A percentile compares a stretch with the other conserved stretches of the same genome.
phyloP scores from a whole-genome alignment of 2,888 invertebrate species.

The Myathropa florea region DNA sequence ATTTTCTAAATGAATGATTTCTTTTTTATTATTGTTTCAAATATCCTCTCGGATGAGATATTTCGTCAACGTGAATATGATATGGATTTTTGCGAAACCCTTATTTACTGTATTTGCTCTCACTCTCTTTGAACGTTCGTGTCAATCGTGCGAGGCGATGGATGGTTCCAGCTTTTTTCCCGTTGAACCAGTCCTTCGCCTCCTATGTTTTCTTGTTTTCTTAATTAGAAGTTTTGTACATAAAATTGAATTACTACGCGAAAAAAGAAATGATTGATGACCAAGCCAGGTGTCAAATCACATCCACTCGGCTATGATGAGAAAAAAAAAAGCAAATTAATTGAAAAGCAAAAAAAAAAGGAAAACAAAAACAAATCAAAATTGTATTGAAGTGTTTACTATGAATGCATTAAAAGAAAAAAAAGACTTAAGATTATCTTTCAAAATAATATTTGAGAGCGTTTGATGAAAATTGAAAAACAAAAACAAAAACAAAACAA shows the following conservation, averaged over 20 bases:
- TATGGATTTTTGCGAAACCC: conserved; percentile 1
- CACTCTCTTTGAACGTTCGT: background rate
- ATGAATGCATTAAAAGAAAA: conserved; percentile 9
- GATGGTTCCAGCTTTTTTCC: background rate
- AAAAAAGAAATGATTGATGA: conserved; percentile 8
- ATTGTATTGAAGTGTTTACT: conserved; percentile 31
- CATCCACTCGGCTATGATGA: conserved; percentile 49
- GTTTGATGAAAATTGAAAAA: background rate
- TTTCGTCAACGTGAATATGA: conserved; percentile 9
- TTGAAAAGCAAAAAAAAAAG: conserved; percentile 10
- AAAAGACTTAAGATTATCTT: conserved; percentile 17
- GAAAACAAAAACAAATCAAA: conserved; percentile 9
- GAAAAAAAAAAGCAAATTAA: background rate
- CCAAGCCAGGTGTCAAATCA: conserved; percentile 23
- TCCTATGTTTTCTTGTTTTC: conserved; percentile 51
- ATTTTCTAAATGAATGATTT: conserved; percentile 31
- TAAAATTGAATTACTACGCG: conserved; percentile 21
- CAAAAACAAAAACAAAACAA: background rate
- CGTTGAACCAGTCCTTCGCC: background rate
- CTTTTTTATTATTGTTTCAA: background rate
- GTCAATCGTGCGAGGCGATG: conserved; percentile 10
- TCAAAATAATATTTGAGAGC: conserved; percentile 18
- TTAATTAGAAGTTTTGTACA: conserved; percentile 67
- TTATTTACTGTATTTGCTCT: conserved; percentile 7
- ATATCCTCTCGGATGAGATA: conserved; percentile 21